Evolutionary conservation across 2,888 invertebrate species (phyloP).

Genomic region (Chrysopilus asiliformis): DNA sequence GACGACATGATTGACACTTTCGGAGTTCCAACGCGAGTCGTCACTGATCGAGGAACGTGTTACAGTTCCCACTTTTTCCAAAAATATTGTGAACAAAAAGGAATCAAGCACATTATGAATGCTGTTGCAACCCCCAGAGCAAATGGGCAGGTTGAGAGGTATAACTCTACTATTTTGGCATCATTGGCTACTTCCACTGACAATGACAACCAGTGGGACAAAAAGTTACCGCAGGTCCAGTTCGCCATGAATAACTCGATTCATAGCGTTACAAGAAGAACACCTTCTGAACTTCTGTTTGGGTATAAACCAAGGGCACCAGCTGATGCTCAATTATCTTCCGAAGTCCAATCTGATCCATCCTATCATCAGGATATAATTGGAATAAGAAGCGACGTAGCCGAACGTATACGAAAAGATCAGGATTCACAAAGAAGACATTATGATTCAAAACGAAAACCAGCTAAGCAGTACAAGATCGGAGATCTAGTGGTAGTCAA

Average conservation of each 20-base stretch:
- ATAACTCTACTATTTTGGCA: conserved; percentile 15
- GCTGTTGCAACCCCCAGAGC: too few relatives aligned
- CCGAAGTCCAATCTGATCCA: conserved; percentile 1
- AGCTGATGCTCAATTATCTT: conserved; percentile 6
- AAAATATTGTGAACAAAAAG: conserved; percentile 18
- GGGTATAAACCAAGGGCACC: conserved; percentile 10
- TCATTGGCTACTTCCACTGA: conserved; percentile 15
- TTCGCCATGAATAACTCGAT: conserved; percentile 17
- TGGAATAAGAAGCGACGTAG: conserved; percentile 2
- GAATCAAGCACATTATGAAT: too few relatives aligned
- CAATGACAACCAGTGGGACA: too few relatives aligned
- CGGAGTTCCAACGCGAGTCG: conserved; percentile 23
- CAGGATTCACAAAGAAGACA: conserved; percentile 9
- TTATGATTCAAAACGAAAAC: conserved; percentile 8
- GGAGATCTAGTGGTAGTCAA: conserved; percentile 22
- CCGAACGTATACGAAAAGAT: conserved; percentile 5
- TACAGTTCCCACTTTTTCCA: conserved; percentile 27
- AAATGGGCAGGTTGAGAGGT: too few relatives aligned
- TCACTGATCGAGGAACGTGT: conserved; percentile 28
- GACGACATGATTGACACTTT: too few relatives aligned
- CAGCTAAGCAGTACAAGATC: conserved; percentile 8
- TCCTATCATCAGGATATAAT: background rate
- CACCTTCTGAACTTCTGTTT: conserved; percentile 14
- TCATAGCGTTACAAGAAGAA: conserved; percentile 14
- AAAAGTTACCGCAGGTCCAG: too few relatives aligned